phyloP scores from a whole-genome alignment of 1,140 invertebrate genomes.

The Armadillidium nasatum region DNA sequence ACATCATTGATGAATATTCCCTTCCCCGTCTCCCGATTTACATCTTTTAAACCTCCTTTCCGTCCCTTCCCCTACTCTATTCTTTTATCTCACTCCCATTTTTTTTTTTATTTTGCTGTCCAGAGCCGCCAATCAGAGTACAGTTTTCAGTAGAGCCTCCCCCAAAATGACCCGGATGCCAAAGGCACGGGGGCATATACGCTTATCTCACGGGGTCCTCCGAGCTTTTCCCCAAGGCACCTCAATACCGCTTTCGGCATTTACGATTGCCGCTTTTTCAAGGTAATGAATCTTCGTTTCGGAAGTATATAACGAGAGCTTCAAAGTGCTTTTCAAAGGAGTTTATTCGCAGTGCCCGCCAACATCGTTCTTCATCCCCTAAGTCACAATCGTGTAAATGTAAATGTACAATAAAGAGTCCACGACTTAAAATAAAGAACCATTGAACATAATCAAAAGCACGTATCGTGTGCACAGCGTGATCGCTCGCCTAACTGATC shows the following conservation, averaged over 20 bases:
- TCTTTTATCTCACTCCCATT: background rate
- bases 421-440: too few relatives aligned
- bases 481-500: background rate
- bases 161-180: constrained; percentile 3
- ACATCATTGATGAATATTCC: background rate
- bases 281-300: constrained; percentile 8
- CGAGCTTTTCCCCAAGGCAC: background rate
- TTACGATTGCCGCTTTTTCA: background rate
- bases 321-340: background rate
- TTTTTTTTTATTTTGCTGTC: background rate
- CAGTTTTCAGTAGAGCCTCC: background rate
- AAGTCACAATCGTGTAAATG: too few relatives aligned
- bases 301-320: background rate
- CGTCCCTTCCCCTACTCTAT: background rate
- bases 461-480: background rate
- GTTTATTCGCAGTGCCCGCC: background rate
- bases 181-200: background rate
- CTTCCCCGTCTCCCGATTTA: background rate
- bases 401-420: too few relatives aligned
- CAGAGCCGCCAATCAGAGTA: background rate
- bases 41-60: background rate
- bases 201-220: constrained; percentile 4
- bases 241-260: background rate
- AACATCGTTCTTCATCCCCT: background rate
- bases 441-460: too few relatives aligned